Evolutionary conservation across 2,113 vertebrate genomes (phyloP).

Genomic region (Dolichotis patagonum): DNA sequence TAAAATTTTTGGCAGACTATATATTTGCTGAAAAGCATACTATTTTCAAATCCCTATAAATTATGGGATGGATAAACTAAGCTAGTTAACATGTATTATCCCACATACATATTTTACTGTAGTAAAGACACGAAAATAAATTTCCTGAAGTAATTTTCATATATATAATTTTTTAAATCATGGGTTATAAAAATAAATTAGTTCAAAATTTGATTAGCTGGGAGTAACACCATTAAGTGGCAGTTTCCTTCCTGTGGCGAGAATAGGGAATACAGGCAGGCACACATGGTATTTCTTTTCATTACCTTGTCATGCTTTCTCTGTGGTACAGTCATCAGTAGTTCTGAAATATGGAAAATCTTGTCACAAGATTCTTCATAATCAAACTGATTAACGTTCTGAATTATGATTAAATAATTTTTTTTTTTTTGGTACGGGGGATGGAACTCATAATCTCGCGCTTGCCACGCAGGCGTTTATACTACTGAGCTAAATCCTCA

Average conservation of each 20-base stretch:
- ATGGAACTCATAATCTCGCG: too few relatives aligned
- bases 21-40: neutral
- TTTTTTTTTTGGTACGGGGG: too few relatives aligned
- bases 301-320: neutral
- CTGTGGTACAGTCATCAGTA: neutral
- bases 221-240: neutral
- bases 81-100: neutral
- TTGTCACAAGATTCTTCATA: neutral
- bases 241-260: neutral
- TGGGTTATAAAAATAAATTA: neutral
- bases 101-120: neutral
- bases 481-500: too few relatives aligned
- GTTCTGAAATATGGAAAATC: neutral
- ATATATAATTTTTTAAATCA: neutral
- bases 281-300: fast-evolving
- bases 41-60: neutral
- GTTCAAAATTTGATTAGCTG: neutral
- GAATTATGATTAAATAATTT: neutral
- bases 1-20: neutral
- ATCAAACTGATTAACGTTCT: neutral
- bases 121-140: neutral
- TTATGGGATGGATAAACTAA: neutral
- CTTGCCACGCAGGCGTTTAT: too few relatives aligned
- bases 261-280: neutral
- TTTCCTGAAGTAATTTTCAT: neutral